Evolutionary conservation across 2,113 vertebrate species (phyloP).

Genomic region (Mystacornis crossleyi): DNA sequence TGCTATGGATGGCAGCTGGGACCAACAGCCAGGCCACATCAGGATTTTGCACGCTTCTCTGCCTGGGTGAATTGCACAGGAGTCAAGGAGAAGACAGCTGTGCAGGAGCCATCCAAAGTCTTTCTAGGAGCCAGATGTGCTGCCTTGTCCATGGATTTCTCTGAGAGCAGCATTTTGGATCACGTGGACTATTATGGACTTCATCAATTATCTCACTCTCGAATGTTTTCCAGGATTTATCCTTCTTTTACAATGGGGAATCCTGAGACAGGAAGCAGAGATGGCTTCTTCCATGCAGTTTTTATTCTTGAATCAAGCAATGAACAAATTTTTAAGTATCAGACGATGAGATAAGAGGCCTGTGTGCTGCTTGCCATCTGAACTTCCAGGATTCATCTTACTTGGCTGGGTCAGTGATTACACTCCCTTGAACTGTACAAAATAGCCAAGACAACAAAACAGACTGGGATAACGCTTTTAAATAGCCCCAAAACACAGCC

Average conservation of each 20-base stretch:
- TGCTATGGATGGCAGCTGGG: neutral
- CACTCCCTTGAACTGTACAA: neutral
- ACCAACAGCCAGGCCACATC: neutral
- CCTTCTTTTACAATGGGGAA: slow-evolving; percentile 15
- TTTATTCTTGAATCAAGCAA: neutral
- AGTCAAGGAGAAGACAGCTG: neutral
- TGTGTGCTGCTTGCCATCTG: neutral
- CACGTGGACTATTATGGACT: neutral
- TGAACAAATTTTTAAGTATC: neutral
- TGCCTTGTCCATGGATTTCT: neutral
- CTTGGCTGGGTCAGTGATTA: neutral
- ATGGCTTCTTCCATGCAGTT: neutral
- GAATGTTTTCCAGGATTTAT: neutral
- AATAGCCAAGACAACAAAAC: neutral
- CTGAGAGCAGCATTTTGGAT: slow-evolving; percentile 10
- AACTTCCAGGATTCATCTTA: neutral
- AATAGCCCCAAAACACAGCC: neutral
- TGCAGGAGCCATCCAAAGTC: neutral
- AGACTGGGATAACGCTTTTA: neutral
- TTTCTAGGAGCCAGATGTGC: slow-evolving; percentile 1
- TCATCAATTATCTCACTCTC: slow-evolving; percentile 13
- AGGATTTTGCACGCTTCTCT: neutral
- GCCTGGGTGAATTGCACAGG: neutral
- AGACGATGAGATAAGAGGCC: slow-evolving; percentile 54
- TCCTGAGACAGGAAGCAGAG: slow-evolving; percentile 43